Percentiles rank a stretch among this genome's conserved stretches.
phyloP scores from a whole-genome alignment of 2,113 vertebrate genomes.

The Micronycteris hirsuta region DNA sequence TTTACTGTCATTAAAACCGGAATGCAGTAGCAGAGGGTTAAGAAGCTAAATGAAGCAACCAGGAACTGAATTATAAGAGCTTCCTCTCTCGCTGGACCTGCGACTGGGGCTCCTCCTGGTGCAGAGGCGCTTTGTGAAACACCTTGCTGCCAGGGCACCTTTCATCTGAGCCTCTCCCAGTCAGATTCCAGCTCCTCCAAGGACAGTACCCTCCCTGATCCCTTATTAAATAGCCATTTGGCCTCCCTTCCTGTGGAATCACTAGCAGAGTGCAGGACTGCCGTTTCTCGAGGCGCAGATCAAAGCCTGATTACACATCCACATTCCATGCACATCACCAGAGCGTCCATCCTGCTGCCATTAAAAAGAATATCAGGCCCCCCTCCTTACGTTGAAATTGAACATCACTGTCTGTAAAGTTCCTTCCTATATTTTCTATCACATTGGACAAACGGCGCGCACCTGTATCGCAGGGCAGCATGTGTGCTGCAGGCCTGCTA shows the following conservation, averaged over 20 bases:
- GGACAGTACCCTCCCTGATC: background rate
- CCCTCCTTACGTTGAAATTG: background rate
- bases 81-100: background rate
- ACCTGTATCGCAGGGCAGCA: background rate
- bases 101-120: background rate
- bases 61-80: background rate
- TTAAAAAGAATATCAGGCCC: background rate
- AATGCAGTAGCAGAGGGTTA: constrained; percentile 9
- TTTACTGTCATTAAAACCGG: constrained; percentile 48
- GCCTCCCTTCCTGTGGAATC: background rate
- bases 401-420: background rate
- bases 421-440: background rate
- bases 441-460: background rate
- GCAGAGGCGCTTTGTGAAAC: background rate
- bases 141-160: background rate
- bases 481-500: accelerated
- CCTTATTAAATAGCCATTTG: background rate
- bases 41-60: constrained; percentile 47
- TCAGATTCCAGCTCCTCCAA: background rate
- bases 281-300: background rate
- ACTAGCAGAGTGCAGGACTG: background rate
- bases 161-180: background rate
- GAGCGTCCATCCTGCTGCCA: background rate
- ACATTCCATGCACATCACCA: background rate
- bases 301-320: background rate